These are phyloP conservation scores for Malurus splendens DNA, from an alignment of 2,797 vertebrate genomes.

Conservation along the genomic window DNA sequence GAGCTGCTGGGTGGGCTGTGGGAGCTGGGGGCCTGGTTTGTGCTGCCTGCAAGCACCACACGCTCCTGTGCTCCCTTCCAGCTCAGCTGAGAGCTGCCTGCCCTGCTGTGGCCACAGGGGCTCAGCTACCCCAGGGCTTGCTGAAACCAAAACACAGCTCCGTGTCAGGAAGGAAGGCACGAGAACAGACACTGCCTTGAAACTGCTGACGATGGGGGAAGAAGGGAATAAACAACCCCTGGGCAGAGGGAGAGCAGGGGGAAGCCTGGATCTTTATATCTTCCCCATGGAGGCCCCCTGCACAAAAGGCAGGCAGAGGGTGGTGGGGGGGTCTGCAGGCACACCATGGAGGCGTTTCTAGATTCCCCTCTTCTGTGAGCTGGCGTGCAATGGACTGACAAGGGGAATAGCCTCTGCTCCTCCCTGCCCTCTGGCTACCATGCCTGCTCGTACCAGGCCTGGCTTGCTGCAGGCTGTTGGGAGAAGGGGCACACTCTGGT, in stretches of 20 bases:
- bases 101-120: neutral
- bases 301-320: neutral
- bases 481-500: neutral
- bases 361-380: neutral
- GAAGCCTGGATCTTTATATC: neutral
- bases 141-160: neutral
- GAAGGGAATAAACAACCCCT: neutral
- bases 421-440: neutral
- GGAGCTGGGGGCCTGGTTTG: neutral
- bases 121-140: neutral
- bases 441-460: accelerated
- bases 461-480: accelerated
- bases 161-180: neutral
- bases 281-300: neutral
- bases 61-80: accelerated
- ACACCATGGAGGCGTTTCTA: neutral
- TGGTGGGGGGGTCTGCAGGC: neutral
- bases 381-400: neutral
- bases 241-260: neutral
- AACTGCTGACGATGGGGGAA: neutral
- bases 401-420: neutral
- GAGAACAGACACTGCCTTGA: neutral
- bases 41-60: neutral
- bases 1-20: neutral
- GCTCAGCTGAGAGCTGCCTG: neutral